Percentiles rank a stretch among this genome's conserved stretches.
phyloP scores from a whole-genome alignment of 1,140 invertebrate species.

The Pogonus chalceus region DNA sequence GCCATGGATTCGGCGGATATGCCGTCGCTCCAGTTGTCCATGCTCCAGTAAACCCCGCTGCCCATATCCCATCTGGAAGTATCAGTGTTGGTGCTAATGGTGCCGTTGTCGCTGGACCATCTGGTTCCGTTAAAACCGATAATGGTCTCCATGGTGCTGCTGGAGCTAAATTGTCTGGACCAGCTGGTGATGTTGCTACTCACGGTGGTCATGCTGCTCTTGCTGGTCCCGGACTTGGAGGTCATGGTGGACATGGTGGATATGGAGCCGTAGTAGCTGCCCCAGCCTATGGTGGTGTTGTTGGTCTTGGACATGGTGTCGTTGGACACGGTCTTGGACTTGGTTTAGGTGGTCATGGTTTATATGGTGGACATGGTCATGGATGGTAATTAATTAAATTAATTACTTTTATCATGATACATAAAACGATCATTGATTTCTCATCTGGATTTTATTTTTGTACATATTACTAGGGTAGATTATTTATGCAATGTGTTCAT shows the following conservation, averaged over 20 bases:
- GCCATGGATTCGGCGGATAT: background rate
- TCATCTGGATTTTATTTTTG: too few species aligned
- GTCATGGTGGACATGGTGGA: background rate
- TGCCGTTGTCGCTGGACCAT: background rate
- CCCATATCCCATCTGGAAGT: slow-evolving; percentile 1
- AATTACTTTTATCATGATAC: background rate
- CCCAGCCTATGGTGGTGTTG: background rate
- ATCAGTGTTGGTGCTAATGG: background rate
- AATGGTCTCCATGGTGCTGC: slow-evolving; percentile 1
- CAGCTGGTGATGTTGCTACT: background rate
- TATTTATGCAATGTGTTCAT: too few species aligned
- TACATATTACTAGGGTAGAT: too few species aligned
- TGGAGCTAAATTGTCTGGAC: background rate
- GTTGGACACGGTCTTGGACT: background rate
- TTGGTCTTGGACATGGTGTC: background rate
- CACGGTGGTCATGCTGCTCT: background rate
- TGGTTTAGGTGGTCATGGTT: background rate
- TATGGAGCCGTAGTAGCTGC: background rate
- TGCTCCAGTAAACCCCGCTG: background rate
- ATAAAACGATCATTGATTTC: too few species aligned
- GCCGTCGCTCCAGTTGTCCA: too few species aligned
- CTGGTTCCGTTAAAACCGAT: background rate
- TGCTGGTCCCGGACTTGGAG: background rate
- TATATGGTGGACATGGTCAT: too few species aligned
- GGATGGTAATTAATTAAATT: background rate